These are phyloP conservation scores for Polyommatus iphigenia DNA, from an alignment of 2,888 invertebrate species.

Conservation along the genomic window DNA sequence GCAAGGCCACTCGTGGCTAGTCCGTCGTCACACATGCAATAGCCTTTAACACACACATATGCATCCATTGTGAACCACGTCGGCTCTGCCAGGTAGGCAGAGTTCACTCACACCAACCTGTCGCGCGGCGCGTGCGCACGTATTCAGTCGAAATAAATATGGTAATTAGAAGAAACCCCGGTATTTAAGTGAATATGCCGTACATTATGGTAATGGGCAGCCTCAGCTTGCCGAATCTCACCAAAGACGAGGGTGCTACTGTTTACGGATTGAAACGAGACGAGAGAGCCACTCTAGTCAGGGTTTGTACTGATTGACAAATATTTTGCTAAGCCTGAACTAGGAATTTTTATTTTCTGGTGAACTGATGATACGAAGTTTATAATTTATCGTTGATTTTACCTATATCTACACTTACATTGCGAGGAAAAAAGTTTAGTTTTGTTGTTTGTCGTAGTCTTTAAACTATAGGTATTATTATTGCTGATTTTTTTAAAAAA, in stretches of 20 bases:
- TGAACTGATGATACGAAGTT: too few relatives aligned
- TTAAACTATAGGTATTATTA: too few relatives aligned
- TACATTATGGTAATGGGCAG: conserved; percentile 77
- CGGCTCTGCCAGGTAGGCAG: conserved; percentile 53
- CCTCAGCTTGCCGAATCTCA: conserved; percentile 67
- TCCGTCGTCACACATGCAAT: conserved; percentile 52
- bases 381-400: too few relatives aligned
- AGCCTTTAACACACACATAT: conserved; percentile 44
- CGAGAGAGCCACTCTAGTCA: conserved; percentile 58
- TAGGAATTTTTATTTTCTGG: not conserved
- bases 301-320: conserved; percentile 44
- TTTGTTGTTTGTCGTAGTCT: not conserved
- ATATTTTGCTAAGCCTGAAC: not conserved
- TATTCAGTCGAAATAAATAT: conserved; percentile 32
- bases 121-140: conserved; percentile 52
- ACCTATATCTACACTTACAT: not conserved
- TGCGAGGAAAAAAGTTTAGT: not conserved
- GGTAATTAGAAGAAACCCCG: conserved; percentile 2
- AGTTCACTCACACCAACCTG: conserved; percentile 68
- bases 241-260: conserved; percentile 72
- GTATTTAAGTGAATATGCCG: conserved; percentile 54
- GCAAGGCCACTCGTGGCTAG: conserved; percentile 47
- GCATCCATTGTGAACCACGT: conserved; percentile 40
- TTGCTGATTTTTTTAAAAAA: too few relatives aligned
- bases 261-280: conserved; percentile 74